These are phyloP conservation scores for Salvator merianae DNA, from an alignment of 2,113 vertebrate species.

Conservation along the genomic window DNA sequence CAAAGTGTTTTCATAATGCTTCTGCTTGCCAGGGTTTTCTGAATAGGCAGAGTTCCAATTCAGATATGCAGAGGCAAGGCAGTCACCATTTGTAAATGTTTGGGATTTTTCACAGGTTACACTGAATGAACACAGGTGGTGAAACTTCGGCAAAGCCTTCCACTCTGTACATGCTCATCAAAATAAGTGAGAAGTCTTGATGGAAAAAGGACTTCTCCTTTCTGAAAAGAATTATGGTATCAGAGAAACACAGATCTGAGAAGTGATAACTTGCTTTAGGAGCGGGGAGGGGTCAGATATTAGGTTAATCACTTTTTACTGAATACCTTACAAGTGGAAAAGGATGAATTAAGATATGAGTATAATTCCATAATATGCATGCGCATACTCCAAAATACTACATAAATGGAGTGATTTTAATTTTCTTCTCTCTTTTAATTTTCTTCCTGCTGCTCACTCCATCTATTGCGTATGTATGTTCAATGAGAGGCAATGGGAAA, in stretches of 20 bases:
- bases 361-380: neutral
- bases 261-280: slow-evolving; percentile 24
- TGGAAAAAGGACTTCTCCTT: neutral
- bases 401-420: neutral
- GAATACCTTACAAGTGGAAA: slow-evolving; percentile 11
- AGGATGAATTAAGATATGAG: neutral
- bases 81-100: neutral
- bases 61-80: neutral
- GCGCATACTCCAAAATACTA: slow-evolving; percentile 1
- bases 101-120: neutral
- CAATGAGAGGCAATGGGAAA: slow-evolving; percentile 63
- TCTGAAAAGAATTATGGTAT: slow-evolving; percentile 34
- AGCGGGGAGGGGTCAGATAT: neutral
- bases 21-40: neutral
- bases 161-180: neutral
- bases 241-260: slow-evolving; percentile 16
- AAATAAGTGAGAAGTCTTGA: neutral
- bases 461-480: slow-evolving; percentile 43
- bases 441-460: slow-evolving; percentile 26
- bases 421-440: slow-evolving; percentile 26
- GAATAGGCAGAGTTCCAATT: neutral
- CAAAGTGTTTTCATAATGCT: neutral
- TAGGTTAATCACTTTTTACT: slow-evolving; percentile 10
- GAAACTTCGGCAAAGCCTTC: neutral
- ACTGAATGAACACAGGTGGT: too few species aligned